A percentile compares a stretch with the other conserved stretches of the same genome.
Conservation (phyloP, 2,113 vertebrate genomes). For the Ictidomys tridecemlineatus region DNA sequence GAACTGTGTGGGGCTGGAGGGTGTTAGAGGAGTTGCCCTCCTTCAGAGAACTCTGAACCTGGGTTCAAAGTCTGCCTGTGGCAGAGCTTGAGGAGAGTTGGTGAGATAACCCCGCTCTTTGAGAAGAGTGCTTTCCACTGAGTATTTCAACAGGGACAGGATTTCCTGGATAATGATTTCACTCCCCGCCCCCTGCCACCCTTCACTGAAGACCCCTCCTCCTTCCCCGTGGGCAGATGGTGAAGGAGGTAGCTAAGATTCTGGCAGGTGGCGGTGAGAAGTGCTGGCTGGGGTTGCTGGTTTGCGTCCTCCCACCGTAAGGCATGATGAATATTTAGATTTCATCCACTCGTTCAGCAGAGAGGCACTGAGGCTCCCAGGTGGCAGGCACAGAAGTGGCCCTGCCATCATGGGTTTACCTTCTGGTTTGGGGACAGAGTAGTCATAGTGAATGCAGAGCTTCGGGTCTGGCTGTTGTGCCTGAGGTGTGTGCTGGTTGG, state of each 20-base stretch:
- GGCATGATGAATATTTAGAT: neutral
- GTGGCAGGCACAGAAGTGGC: neutral
- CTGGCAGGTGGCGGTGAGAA: neutral
- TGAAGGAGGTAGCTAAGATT: constrained; percentile 1
- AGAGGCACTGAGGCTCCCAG: neutral
- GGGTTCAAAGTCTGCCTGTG: neutral
- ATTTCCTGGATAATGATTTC: neutral
- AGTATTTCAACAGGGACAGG: neutral
- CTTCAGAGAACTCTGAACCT: neutral
- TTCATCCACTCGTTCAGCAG: neutral
- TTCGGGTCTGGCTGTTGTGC: neutral
- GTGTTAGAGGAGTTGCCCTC: neutral
- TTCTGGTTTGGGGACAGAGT: neutral
- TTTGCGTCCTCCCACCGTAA: neutral
- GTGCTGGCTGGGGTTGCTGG: neutral
- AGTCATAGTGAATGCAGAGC: neutral
- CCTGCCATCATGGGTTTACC: neutral
- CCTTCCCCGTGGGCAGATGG: neutral
- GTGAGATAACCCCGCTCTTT: neutral
- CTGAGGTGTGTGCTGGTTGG: neutral
- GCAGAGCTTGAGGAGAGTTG: neutral
- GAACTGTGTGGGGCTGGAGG: neutral
- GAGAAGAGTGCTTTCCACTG: neutral
- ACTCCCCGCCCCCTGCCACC: fast-evolving
- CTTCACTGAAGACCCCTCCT: neutral